Evolutionary conservation across 2,888 invertebrate species (phyloP).

Genomic region (Seira ritae): DNA sequence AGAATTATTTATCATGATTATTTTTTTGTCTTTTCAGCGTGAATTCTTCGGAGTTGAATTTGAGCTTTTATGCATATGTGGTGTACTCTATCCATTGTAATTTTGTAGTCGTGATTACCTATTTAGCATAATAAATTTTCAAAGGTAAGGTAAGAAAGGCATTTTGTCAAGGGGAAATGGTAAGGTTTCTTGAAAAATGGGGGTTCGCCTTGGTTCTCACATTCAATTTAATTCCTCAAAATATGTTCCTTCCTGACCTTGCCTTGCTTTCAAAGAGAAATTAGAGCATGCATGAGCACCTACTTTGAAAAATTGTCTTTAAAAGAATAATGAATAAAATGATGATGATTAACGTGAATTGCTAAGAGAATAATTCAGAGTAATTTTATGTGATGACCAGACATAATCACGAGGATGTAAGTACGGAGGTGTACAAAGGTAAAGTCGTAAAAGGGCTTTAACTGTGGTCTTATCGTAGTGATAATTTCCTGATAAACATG

Average conservation of each 20-base stretch:
- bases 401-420: background rate
- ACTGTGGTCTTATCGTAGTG: too few relatives aligned
- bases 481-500: too few relatives aligned
- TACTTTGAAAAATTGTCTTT: background rate
- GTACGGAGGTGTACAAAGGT: too few relatives aligned
- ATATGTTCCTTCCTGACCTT: conserved; percentile 33
- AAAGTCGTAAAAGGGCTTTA: too few relatives aligned
- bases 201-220: conserved; percentile 46
- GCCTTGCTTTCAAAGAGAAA: conserved; percentile 25
- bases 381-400: conserved; percentile 7
- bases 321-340: conserved; percentile 21
- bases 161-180: background rate
- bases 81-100: conserved; percentile 24
- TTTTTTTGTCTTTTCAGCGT: background rate
- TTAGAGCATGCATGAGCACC: conserved; percentile 28
- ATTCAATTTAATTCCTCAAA: conserved; percentile 25
- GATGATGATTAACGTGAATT: conserved; percentile 29
- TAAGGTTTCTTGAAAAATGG: background rate
- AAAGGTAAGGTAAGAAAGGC: background rate
- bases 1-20: background rate
- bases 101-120: conserved; percentile 17
- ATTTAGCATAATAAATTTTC: background rate
- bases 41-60: too few relatives aligned
- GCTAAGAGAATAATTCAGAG: conserved; percentile 14
- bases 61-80: too few relatives aligned